phyloP scores from a whole-genome alignment of 1,140 invertebrate species.

The Goniozus legneri region DNA sequence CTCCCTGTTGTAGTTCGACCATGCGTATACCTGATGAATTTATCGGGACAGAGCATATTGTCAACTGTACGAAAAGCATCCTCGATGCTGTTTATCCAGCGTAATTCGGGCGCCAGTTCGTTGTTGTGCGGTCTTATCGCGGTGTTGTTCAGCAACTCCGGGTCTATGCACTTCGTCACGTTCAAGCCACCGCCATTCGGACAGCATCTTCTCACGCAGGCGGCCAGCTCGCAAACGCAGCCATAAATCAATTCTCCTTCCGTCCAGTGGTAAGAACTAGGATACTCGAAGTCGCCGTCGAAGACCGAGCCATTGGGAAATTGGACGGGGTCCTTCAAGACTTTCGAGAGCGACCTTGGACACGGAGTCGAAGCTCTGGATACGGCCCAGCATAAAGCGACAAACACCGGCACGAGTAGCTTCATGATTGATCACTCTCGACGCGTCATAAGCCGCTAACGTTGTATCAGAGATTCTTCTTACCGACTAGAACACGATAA shows the following conservation, averaged over 20 bases:
- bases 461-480: no score
- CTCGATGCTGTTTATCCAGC: slow-evolving; percentile 2
- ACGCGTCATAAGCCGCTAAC: no score
- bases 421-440: no score
- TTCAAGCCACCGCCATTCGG: slow-evolving; percentile 14
- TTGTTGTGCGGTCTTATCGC: slow-evolving; percentile 8
- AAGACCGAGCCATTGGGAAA: slow-evolving; percentile 7
- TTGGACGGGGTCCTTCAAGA: neutral
- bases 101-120: slow-evolving; percentile 9
- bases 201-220: slow-evolving; percentile 20
- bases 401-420: no score
- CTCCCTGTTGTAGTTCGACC: no score
- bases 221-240: slow-evolving; percentile 15
- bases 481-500: no score
- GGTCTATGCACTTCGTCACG: slow-evolving; percentile 7
- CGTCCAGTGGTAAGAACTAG: slow-evolving; percentile 2
- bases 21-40: no score
- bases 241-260: slow-evolving; percentile 4
- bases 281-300: slow-evolving; percentile 2
- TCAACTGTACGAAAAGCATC: slow-evolving; percentile 14
- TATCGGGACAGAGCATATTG: slow-evolving; percentile 12
- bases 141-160: neutral
- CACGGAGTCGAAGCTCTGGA: no score
- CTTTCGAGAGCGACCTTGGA: neutral
- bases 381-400: no score